Evolutionary conservation across 2,888 invertebrate species (phyloP).

Genomic region (Parnassius mnemosyne): DNA sequence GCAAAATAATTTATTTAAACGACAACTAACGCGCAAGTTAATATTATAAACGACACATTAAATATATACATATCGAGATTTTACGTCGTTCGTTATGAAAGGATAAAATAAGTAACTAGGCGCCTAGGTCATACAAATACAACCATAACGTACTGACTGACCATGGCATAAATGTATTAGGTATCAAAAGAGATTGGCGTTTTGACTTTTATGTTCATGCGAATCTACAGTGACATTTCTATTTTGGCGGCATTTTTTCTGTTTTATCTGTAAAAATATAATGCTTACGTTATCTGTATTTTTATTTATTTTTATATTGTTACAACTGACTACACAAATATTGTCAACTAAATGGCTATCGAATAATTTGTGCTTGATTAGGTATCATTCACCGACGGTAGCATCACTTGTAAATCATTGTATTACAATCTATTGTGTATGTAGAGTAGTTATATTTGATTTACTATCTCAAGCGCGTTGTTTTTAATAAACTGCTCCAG

Average conservation of each 20-base stretch:
- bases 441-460: not conserved
- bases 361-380: not conserved
- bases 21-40: not conserved
- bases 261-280: not conserved
- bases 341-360: too few relatives aligned
- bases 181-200: slow-evolving; percentile 14
- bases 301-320: too few relatives aligned
- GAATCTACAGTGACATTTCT: not conserved
- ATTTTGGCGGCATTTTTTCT: slow-evolving; percentile 13
- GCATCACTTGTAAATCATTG: not conserved
- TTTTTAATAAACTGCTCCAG: too few relatives aligned
- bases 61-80: slow-evolving; percentile 10
- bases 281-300: too few relatives aligned
- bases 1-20: slow-evolving; percentile 3
- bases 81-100: slow-evolving; percentile 8
- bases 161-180: slow-evolving; percentile 22
- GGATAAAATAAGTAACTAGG: slow-evolving; percentile 6
- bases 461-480: too few relatives aligned
- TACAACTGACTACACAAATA: too few relatives aligned
- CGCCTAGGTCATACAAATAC: slow-evolving; percentile 6
- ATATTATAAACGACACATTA: not conserved
- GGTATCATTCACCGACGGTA: not conserved
- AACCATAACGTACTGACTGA: slow-evolving; percentile 8
- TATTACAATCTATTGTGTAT: too few relatives aligned
- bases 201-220: not conserved